A percentile compares a stretch with the other conserved stretches of the same genome.
phyloP scores from a whole-genome alignment of 2,888 invertebrate genomes.

The Antheraea yamamai region DNA sequence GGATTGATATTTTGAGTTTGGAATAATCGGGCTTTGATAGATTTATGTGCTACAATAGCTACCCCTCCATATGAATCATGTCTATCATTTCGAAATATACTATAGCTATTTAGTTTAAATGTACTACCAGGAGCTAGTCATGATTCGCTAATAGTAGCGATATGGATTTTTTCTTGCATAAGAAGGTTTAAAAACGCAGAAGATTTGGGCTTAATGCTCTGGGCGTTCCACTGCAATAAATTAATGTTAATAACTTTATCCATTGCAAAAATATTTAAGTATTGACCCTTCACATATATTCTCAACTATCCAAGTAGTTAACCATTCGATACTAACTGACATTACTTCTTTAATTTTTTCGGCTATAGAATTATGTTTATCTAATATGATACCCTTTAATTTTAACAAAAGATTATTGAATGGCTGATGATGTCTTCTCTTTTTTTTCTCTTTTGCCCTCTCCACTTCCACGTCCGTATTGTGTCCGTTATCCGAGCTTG shows the following conservation, averaged over 20 bases:
- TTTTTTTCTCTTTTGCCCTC: not conserved
- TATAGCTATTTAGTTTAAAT: no score
- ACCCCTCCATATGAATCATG: no score
- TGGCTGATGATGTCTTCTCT: not conserved
- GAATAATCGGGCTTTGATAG: not conserved
- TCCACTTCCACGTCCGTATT: not conserved
- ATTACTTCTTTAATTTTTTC: not conserved
- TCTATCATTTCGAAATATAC: no score
- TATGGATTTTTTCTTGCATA: not conserved
- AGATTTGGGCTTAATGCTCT: not conserved
- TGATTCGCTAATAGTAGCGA: not conserved
- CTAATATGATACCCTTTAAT: not conserved
- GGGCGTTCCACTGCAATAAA: not conserved
- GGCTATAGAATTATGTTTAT: not conserved
- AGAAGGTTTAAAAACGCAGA: not conserved
- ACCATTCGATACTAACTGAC: not conserved
- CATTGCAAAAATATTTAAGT: not conserved
- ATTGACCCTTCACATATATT: not conserved
- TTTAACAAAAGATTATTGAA: not conserved
- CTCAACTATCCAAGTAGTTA: not conserved
- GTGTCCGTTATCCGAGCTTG: not conserved
- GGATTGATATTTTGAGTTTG: not conserved
- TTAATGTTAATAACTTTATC: not conserved
- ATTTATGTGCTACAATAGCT: not conserved
- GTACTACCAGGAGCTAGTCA: no score